Conservation (phyloP, 1,140 invertebrate species). For the Calliphora vicina region DNA sequence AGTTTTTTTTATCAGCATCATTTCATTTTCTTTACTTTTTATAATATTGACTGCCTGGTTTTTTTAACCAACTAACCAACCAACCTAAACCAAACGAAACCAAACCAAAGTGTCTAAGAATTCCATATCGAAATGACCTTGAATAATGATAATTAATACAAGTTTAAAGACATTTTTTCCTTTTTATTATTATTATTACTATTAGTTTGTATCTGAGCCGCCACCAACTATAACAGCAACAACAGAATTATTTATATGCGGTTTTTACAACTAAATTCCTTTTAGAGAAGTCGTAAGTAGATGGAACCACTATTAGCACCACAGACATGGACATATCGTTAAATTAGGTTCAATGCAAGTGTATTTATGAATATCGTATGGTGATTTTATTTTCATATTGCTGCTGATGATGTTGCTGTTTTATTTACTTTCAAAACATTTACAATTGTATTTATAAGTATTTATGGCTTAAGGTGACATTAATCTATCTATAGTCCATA, state of each 20-base stretch:
- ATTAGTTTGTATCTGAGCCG: background rate
- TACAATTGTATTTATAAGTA: conserved; percentile 19
- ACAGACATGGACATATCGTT: background rate
- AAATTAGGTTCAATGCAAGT: conserved; percentile 5
- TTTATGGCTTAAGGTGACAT: conserved; percentile 29
- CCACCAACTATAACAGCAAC: background rate
- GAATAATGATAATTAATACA: conserved; percentile 27
- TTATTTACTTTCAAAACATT: background rate
- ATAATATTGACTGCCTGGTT: background rate
- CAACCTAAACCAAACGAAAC: background rate
- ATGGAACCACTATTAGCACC: background rate
- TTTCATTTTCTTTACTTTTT: background rate
- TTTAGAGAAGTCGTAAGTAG: background rate
- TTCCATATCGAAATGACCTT: conserved; percentile 27
- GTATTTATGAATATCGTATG: background rate
- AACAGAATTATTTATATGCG: too few relatives aligned
- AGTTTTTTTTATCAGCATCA: background rate
- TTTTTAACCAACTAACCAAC: background rate
- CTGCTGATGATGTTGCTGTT: background rate
- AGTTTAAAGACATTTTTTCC: conserved; percentile 10
- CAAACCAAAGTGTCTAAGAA: conserved; percentile 25
- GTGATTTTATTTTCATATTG: background rate
- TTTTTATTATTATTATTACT: background rate
- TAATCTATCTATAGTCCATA: conserved; percentile 28
- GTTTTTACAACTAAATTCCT: background rate